Evolutionary conservation across 2,888 invertebrate species (phyloP).

Genomic region (Heliothis peltigera): DNA sequence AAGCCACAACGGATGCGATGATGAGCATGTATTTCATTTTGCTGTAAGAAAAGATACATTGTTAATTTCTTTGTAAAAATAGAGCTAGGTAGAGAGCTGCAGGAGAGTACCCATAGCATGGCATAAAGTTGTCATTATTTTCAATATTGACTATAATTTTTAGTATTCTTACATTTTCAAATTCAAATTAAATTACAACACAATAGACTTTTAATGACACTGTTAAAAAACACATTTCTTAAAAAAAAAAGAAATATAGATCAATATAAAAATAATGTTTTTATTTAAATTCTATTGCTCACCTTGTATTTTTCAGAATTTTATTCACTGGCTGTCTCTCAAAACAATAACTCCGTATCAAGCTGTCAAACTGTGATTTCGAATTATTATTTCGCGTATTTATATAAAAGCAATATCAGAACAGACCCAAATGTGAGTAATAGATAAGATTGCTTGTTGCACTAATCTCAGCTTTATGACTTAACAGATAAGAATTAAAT

Average conservation of each 20-base stretch:
- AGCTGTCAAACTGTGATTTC: constrained; percentile 53
- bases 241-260: no score
- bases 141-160: no score
- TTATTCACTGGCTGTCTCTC: background rate
- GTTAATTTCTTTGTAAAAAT: no score
- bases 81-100: no score
- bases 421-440: constrained; percentile 25
- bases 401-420: constrained; percentile 56
- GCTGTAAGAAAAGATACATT: constrained; percentile 51
- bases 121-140: no score
- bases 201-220: no score
- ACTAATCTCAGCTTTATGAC: constrained; percentile 49
- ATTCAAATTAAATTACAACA: no score
- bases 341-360: constrained; percentile 1
- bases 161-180: no score
- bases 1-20: constrained; percentile 65
- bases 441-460: constrained; percentile 59
- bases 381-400: constrained; percentile 41
- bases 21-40: constrained; percentile 69
- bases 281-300: constrained; percentile 6
- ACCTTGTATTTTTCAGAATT: constrained; percentile 23
- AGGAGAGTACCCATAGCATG: no score
- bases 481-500: constrained; percentile 1
- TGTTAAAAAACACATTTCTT: no score
- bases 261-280: no score